Base-by-base conservation (phyloP, 2,113 vertebrate species). In the Heloderma charlesbogerti region DNA sequence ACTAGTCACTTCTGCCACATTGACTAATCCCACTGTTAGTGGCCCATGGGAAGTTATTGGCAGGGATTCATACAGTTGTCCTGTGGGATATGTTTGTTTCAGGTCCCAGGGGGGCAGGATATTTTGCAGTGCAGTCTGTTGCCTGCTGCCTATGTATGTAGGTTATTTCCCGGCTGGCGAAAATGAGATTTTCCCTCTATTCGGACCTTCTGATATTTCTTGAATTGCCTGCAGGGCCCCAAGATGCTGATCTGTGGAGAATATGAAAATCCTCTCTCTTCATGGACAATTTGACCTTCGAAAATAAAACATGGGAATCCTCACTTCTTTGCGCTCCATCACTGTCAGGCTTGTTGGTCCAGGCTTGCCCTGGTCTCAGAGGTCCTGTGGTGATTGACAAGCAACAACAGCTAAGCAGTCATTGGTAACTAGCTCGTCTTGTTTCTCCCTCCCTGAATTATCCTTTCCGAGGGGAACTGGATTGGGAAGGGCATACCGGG, bases 251-350 rank as follows among this genome's bases (percentile, higher is more conserved):
- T 74, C 48, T 88, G 91, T 89, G 85, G 74, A 78, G 93, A 78
- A 88, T 91, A 43, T 84, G 37, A 90, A 48, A 84, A 88, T 80
- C 57, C 85, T 78, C 31, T 51, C 54, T 66, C 2, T 22, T 80
- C 87, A 92, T 84, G 95, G 96, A 1, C 0, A 81, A 12, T 18
- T 93, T 92, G 95, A 94, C 85, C 3, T 31, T 86, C 87, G 25
- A 51, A 51, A 8, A 51, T 3, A 51, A 51, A 51, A 51, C 3
- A 8, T 51, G 48, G 48, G 48, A 51, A 51, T 51, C 48, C 22
- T 16, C 3, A 22, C 16, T 18, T 1, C 15, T 43, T 31, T 34
- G 54, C 2, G 13, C 27, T 66, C 29, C 74, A 45, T 88, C 7
- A 15, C 54, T n/a, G 29, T 9, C 37, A 63, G 16, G 27, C 18